Percentiles rank a stretch among this genome's conserved stretches.
Evolutionary conservation across 2,113 vertebrate species (phyloP).

Genomic region (Grus americana): DNA sequence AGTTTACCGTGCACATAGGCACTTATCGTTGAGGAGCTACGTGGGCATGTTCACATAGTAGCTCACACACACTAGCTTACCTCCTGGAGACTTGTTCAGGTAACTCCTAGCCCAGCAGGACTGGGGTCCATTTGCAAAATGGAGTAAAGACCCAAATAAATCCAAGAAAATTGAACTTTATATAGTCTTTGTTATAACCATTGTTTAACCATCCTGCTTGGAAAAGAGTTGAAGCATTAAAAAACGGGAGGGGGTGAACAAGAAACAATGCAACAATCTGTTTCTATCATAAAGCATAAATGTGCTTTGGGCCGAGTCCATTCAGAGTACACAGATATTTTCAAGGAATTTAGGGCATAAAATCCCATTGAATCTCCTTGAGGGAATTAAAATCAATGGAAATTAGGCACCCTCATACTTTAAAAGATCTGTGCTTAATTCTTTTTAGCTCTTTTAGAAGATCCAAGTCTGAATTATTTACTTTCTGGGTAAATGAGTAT

Average conservation of each 20-base stretch:
- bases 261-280: constrained; percentile 59
- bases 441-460: constrained; percentile 9
- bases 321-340: constrained; percentile 50
- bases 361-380: constrained; percentile 34
- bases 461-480: neutral
- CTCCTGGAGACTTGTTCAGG: neutral
- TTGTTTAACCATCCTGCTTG: constrained; percentile 50
- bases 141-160: neutral
- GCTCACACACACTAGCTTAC: neutral
- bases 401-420: neutral
- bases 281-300: constrained; percentile 59
- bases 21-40: neutral
- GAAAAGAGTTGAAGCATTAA: constrained; percentile 48
- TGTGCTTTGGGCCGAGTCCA: constrained; percentile 34
- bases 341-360: constrained; percentile 43
- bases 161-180: constrained; percentile 36
- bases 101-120: neutral
- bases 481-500: neutral
- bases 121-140: neutral
- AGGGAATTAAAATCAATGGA: constrained; percentile 42
- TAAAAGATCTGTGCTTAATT: constrained; percentile 23
- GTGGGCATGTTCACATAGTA: neutral
- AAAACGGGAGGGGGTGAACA: constrained; percentile 45
- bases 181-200: constrained; percentile 38
- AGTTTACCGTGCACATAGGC: neutral